phyloP scores from a whole-genome alignment of 2,888 invertebrate species.

The Elaeidobius kamerunicus region DNA sequence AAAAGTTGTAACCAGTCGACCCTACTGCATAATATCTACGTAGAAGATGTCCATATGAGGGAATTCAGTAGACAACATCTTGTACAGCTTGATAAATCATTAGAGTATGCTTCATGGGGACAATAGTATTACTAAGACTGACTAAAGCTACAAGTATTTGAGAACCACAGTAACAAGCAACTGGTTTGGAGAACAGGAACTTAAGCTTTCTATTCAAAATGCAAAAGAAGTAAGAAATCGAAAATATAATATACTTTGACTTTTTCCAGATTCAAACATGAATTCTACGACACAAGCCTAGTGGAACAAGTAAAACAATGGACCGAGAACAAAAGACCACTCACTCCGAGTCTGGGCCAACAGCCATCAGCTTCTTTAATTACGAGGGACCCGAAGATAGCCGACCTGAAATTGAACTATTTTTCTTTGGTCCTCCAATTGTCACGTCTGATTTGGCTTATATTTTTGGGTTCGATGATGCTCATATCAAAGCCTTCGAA shows the following conservation, averaged over 20 bases:
- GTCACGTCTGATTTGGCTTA: conserved; percentile 15
- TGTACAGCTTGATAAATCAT: too few species aligned
- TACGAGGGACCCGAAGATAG: conserved; percentile 15
- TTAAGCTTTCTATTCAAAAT: not conserved
- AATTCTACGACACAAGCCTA: conserved; percentile 13
- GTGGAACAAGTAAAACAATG: conserved; percentile 11
- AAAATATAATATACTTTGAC: too few species aligned
- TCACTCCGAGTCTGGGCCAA: conserved; percentile 12
- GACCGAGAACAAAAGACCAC: conserved; percentile 15
- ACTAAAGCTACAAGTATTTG: too few species aligned
- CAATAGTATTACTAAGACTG: too few species aligned
- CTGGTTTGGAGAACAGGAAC: too few species aligned
- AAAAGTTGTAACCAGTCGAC: too few species aligned
- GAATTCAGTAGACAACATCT: too few species aligned
- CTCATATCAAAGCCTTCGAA: conserved; percentile 12
- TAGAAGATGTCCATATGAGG: too few species aligned
- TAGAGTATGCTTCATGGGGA: too few species aligned
- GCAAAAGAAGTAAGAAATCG: not conserved
- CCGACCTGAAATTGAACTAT: conserved; percentile 13
- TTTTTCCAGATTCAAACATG: conserved; percentile 11
- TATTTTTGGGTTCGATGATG: conserved; percentile 19
- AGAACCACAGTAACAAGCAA: too few species aligned
- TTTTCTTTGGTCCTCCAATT: conserved; percentile 18
- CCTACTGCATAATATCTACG: too few species aligned
- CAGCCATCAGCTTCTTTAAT: conserved; percentile 19